Evolutionary conservation across 2,113 vertebrate genomes (phyloP).

Genomic region (Phoenicopterus ruber): DNA sequence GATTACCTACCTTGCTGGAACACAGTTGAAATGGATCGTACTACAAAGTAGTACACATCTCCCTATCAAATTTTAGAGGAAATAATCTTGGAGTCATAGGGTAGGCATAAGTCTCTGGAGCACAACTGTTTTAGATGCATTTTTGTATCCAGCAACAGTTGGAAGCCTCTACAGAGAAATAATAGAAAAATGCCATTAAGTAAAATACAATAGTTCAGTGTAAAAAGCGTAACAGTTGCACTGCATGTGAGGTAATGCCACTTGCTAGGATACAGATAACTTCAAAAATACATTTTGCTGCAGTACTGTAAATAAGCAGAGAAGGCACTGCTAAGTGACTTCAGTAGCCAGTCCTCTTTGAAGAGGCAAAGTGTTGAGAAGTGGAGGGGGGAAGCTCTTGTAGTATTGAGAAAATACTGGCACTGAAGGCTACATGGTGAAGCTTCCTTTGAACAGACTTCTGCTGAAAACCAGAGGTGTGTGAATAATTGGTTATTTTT

Average conservation of each 20-base stretch:
- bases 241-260: background rate
- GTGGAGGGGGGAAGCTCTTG: background rate
- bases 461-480: background rate
- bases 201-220: background rate
- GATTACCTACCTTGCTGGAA: conserved; percentile 74
- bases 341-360: background rate
- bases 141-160: background rate
- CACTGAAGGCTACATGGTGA: background rate
- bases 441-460: background rate
- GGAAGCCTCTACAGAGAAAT: background rate
- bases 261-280: background rate
- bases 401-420: background rate
- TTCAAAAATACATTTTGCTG: background rate
- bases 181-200: background rate
- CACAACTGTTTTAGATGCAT: background rate
- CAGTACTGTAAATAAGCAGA: background rate
- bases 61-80: conserved; percentile 38
- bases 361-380: background rate
- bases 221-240: background rate
- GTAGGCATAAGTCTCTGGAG: background rate
- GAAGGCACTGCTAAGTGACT: background rate
- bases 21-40: conserved; percentile 66
- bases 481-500: background rate
- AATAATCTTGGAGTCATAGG: background rate
- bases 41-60: conserved; percentile 48